Evolutionary conservation across 2,113 vertebrate genomes (phyloP).

Genomic region (Lonchura striata): DNA sequence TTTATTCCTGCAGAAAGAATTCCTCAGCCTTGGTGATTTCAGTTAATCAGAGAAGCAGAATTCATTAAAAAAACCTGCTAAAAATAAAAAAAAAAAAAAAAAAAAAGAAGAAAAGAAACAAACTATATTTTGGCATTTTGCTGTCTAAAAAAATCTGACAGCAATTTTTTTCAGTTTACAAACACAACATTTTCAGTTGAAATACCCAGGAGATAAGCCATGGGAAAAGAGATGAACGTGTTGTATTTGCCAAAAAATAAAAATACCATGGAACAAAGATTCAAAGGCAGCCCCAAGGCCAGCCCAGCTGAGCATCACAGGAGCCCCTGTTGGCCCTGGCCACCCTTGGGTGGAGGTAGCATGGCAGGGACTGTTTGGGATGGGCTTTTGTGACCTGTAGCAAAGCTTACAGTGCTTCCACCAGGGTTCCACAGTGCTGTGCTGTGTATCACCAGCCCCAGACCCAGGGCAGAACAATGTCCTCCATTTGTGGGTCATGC

Average conservation of each 20-base stretch:
- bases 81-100: neutral
- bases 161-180: neutral
- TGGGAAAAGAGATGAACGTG: neutral
- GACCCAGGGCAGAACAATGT: fast-evolving
- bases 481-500: fast-evolving
- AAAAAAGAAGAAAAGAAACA: neutral
- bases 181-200: neutral
- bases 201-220: neutral
- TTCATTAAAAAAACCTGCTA: neutral
- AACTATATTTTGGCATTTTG: neutral
- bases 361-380: fast-evolving
- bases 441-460: neutral
- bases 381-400: neutral
- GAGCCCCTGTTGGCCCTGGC: neutral
- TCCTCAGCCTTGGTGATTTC: neutral
- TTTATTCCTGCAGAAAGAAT: conserved; percentile 35
- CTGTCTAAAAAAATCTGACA: neutral
- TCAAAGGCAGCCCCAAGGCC: fast-evolving
- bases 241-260: neutral
- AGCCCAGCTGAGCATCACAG: neutral
- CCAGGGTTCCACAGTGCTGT: fast-evolving
- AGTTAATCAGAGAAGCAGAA: conserved; percentile 19
- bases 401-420: neutral
- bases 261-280: fast-evolving
- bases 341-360: fast-evolving